Base-by-base conservation (phyloP, 2,888 invertebrate genomes). In the Macrophya alboannulata region DNA sequence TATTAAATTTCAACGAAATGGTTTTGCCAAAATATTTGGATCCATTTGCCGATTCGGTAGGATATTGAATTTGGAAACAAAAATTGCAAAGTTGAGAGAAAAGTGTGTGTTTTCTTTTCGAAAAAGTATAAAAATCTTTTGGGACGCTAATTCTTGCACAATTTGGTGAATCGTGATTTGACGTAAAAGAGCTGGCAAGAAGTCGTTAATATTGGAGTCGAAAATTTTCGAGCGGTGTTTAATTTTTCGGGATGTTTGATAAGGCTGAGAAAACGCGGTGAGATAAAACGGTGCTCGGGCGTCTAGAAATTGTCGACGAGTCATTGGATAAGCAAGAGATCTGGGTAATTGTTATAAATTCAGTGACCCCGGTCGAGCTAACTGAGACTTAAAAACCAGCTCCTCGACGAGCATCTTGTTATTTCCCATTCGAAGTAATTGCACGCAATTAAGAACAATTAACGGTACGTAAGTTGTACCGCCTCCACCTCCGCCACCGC, bases 381-480 rank as follows among this genome's bases (percentile, higher is more conserved):
- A 81, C 62, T 37, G 81, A 62, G 62, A 62, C 81, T 81, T 59
- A 83, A 71, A 83, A 83, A 71, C 68, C 68, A 43, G 68, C 68
- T 65, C 15, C 68, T 37, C 68, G 37, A 74, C 81, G 74, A 85
- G 72, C 89, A 89, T 90, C 91, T 92, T 90, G 91, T 92, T 92
- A 92, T 91, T 92, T 91, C 90, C 90, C 91, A 91, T 92, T 92
- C 91, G 90, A 89, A 90, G 90, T 92, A 92, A 92, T 92, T 92
- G 91, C 90, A 88, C 89, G 90, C 90, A 91, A 92, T 92, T 92
- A 92, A 91, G 90, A 89, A 88, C 90, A 91, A 91, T 91, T 92
- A 92, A 91, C 91, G 89, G 71, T 71, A 85, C 81, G 72, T 82
- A 82, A 85, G 85, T 85, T 71, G 85, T 77, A 43, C 81, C 81